Base-by-base conservation (phyloP, 1,140 invertebrate species). In the Eumaeus atala region DNA sequence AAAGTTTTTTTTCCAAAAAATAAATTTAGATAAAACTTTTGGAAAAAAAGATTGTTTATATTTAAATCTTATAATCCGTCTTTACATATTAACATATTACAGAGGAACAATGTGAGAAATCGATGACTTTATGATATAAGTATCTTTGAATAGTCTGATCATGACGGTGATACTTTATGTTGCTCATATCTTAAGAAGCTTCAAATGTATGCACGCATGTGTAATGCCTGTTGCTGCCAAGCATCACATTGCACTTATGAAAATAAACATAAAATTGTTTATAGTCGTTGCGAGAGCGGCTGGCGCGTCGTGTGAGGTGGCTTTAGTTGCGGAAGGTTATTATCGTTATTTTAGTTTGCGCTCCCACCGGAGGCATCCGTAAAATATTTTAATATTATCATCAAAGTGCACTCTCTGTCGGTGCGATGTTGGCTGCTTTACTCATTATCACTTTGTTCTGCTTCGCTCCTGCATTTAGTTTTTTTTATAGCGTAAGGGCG, bases 341-440 rank as follows among this genome's bases (percentile, higher is more conserved):
- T 54, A 40, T 60, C 54, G 56, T 60, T 60, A 55, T 51, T 56
- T 54, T 47, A n/a, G 28, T 21, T 40, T 42, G 40, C 51, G 28
- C 18, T 14, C 40, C 14, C 40, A 16, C 40, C 35, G 7, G 40
- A 14, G 16, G 14, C 14, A 14, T 21, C 34, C 54, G 36, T 72
- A 64, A 72, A 66, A 64, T 67, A 74, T 66, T 70, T 67, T 71
- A 67, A 69, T 69, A 62, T 59, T 58, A 57, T 54, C 61, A 63
- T 53, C 59, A 60, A 61, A 68, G 63, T 65, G 63, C 64, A 71
- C 63, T 70, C 58, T 48, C 65, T 62, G 51, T 62, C 21, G 21
- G 51, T 59, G 65, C 57, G 40, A 44, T 57, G 56, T 60, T 61
- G 61, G 64, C 61, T 21, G 50, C 40, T 14, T n/a, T 18, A 40